Conservation (phyloP, 2,113 vertebrate species). For the Ptyas mucosa region DNA sequence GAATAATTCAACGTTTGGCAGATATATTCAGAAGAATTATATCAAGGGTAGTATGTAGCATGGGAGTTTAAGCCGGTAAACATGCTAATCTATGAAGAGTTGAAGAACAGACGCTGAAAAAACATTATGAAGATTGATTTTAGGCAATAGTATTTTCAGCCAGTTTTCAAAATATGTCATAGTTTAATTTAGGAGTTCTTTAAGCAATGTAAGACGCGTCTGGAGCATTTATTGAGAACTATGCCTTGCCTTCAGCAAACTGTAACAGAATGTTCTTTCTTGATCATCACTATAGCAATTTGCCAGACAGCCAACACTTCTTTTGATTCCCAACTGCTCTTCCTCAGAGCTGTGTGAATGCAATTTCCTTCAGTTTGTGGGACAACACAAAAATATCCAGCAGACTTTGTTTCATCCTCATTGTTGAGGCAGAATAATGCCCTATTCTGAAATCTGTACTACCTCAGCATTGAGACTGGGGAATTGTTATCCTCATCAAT, state of each 20-base stretch:
- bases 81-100: not conserved
- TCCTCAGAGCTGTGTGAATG: not conserved
- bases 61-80: not conserved
- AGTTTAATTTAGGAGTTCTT: not conserved
- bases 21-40: not conserved
- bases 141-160: not conserved
- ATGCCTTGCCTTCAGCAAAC: slow-evolving; percentile 44
- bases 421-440: not conserved
- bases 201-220: not conserved
- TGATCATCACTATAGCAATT: slow-evolving; percentile 34
- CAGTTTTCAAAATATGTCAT: not conserved
- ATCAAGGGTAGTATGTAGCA: not conserved
- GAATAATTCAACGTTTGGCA: not conserved
- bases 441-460: not conserved
- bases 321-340: not conserved
- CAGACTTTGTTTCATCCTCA: not conserved
- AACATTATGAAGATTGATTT: not conserved
- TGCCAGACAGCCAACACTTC: not conserved
- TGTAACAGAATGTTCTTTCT: slow-evolving; percentile 30
- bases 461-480: not conserved
- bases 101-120: not conserved
- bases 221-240: not conserved
- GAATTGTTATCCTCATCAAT: not conserved
- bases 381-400: not conserved
- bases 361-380: not conserved